Conservation (phyloP, 2,113 vertebrate species). For the Miniopterus natalensis region DNA sequence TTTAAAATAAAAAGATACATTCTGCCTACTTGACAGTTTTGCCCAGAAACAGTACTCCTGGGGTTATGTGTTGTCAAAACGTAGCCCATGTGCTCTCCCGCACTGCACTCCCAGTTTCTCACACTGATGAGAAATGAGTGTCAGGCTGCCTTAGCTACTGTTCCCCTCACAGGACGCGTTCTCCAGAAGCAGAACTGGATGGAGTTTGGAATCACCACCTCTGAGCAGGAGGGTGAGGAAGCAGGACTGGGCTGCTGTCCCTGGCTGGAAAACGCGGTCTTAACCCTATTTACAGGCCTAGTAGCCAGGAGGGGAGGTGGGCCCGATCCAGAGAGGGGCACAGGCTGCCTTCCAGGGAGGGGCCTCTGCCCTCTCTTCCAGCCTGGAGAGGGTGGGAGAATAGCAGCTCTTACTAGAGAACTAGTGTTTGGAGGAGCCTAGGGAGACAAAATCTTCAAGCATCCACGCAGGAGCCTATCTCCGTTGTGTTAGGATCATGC, state of each 20-base stretch:
- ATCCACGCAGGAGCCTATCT: neutral
- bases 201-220: neutral
- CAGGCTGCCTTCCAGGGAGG: neutral
- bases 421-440: neutral
- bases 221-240: neutral
- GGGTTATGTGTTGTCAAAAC: neutral
- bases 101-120: neutral
- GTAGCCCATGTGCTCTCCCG: neutral
- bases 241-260: neutral
- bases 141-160: neutral
- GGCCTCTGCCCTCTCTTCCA: neutral
- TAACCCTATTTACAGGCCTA: neutral
- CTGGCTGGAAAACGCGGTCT: neutral
- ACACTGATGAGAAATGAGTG: neutral
- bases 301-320: neutral
- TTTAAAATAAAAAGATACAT: neutral
- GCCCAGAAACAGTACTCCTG: neutral
- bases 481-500: neutral
- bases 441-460: neutral
- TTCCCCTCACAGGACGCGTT: neutral
- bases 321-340: neutral
- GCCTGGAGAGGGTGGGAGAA: neutral
- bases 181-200: neutral
- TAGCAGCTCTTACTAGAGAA: neutral
- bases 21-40: neutral